Base-by-base conservation (phyloP, 92 coral and sea anemone genomes). In the Porites evermanni region DNA sequence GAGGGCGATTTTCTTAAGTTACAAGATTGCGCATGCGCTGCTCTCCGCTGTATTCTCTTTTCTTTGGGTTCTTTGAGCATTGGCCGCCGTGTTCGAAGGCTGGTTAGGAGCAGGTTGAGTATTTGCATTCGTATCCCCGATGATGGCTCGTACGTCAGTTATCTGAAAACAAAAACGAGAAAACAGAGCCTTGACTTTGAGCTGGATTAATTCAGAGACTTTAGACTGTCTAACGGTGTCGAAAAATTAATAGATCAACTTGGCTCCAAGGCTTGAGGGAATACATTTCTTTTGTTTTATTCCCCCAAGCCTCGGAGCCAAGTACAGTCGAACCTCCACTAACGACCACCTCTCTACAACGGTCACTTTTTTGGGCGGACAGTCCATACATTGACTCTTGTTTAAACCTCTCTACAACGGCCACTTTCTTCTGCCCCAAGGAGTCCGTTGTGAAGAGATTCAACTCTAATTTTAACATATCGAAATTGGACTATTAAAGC, bases 51-150 rank as follows among this genome's bases (percentile, higher is more conserved):
- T 5, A 67, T 83, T 75, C n/a, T 83, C 88, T 68, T 74, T 18
- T 4, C 47, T 38, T 52, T 65, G 88, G 76, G 44, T 64, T 16
- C 52, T 60, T 73, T 20, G 19, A 19, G 6, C 54, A 20, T 56
- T 18, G 7, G 64, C 82, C 6, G 83, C 19, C 6, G 47, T 38
- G 4, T 4, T 38, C 18, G 66, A 38, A 58, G 58, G 68, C 21
- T 77, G 83, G 53, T 59, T 12, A 19, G 87, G 20, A 72, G 86
- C 44, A 32, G 78, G 14, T 14, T 81, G 86, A 1, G 83, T 67
- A 44, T 85, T 85, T 7, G 83, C 73, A 24, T 84, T 89, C n/a
- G 76, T 12, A 53, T 89, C 92, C 67, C 89, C 92, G 1, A 89
- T 78, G 74, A 89, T 64, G 81, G 79, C 70, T 63, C 92, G 88